Base-by-base conservation (phyloP, 2,888 invertebrate species). In the Junonia oenone region DNA sequence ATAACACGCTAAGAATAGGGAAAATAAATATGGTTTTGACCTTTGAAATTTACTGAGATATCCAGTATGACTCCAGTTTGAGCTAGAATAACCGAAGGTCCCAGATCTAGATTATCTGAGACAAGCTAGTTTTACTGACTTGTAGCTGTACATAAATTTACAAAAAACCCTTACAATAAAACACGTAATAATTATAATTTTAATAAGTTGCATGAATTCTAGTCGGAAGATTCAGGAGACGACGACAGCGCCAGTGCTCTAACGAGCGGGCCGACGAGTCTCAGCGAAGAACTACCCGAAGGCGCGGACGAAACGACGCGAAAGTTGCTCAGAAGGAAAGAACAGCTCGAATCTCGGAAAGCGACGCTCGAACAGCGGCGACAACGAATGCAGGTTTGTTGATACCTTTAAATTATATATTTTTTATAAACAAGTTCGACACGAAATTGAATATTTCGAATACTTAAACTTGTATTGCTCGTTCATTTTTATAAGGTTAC, bases 281-380 rank as follows among this genome's bases (percentile, higher is more conserved):
- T 92, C 67, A 92, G 92, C 69, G 93, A 93, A 67, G 92, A 91
- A 22, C 13, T 61, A 19, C 60, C 55, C n/a, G 83, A 83, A 58
- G 90, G 82, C 56, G 90, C 91, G 37, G 90, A 90, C 66, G 90
- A 90, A 58, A 73, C 83, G 35, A 91, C 91, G 0, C 73, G 76
- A 51, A 75, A 70, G 46, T 73, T 91, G 55, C 77, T 91, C 53
- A 72, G 79, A 29, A 75, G 90, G 48, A 87, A 90, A 62, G 90
- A 88, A 64, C 83, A 78, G 58, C 79, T 91, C 29, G 90, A 91
- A 69, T 75, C 74, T 3, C 76, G 86, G 43, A 81, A 85, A 55
- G 86, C 87, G 0, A 83, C 81, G 3, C 62, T 90, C 33, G 91
- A 91, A 48, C 78, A 73, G 60, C 81, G 88, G 13, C 69, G 78